Conservation (phyloP, 2,113 vertebrate species). For the Climacteris rufus region DNA sequence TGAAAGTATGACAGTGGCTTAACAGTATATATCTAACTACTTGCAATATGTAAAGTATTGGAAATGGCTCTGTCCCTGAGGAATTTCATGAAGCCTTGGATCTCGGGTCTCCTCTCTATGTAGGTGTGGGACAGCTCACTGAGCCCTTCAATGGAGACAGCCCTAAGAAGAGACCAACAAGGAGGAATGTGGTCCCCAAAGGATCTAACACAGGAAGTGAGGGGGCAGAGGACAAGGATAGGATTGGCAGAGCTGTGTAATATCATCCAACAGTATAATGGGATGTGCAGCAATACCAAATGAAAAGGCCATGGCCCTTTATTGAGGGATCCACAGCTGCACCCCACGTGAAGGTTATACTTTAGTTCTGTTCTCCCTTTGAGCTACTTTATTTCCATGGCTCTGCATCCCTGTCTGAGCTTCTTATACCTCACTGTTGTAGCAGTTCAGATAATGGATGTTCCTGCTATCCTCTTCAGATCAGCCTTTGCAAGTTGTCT, state of each 20-base stretch:
- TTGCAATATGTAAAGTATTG: not conserved
- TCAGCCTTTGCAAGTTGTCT: not conserved
- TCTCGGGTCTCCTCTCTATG: not conserved
- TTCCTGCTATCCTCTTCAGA: not conserved
- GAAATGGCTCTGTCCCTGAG: not conserved
- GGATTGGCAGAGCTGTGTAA: not conserved
- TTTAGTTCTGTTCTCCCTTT: not conserved
- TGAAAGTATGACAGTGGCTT: not conserved
- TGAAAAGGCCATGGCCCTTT: not conserved
- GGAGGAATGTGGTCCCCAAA: not conserved
- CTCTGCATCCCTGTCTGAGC: not conserved
- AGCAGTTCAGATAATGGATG: not conserved
- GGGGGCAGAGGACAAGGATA: not conserved
- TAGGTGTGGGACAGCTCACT: not conserved
- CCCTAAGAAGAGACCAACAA: not conserved
- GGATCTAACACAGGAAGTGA: rapidly evolving
- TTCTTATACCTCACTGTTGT: not conserved
- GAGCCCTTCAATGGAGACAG: not conserved
- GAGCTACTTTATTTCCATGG: not conserved
- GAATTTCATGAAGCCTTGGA: not conserved
- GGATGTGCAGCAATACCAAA: not conserved
- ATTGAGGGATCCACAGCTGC: not conserved
- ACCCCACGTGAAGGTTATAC: not conserved
- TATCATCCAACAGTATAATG: rapidly evolving
- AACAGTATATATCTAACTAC: not conserved